Percentiles rank a stretch among this genome's conserved stretches.
Conservation (phyloP, 2,888 invertebrate genomes). For the Melieria picta region DNA sequence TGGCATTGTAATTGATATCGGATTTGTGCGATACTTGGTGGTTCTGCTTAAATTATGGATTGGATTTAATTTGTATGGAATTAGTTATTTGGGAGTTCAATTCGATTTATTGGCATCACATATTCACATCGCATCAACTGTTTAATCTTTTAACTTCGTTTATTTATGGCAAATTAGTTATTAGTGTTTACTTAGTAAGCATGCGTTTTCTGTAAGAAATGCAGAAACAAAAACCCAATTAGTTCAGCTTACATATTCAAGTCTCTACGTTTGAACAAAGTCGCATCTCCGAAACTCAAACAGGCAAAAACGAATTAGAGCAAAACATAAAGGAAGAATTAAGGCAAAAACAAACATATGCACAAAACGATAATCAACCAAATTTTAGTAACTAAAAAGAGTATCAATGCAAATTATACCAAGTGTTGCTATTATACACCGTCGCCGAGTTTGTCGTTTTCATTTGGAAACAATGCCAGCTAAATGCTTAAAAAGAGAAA, state of each 20-base stretch:
- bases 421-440: too few species aligned
- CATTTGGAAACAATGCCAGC: too few species aligned
- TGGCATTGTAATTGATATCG: slow-evolving; percentile 25
- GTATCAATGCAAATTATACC: too few species aligned
- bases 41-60: background rate
- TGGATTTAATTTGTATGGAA: slow-evolving; percentile 4
- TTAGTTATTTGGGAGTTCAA: slow-evolving; percentile 10
- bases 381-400: too few species aligned
- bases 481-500: too few species aligned
- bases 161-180: slow-evolving; percentile 4
- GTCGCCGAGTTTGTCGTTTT: too few species aligned
- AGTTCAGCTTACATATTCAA: background rate
- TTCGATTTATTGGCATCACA: slow-evolving; percentile 23
- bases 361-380: too few species aligned
- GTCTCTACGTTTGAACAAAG: too few species aligned
- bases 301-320: too few species aligned
- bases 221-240: slow-evolving; percentile 34
- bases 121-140: slow-evolving; percentile 7
- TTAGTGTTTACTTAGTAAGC: slow-evolving; percentile 24
- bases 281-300: too few species aligned
- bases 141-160: slow-evolving; percentile 12
- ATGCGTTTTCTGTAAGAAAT: slow-evolving; percentile 37
- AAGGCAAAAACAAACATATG: too few species aligned
- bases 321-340: too few species aligned
- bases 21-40: slow-evolving; percentile 22